Evolutionary conservation across 1,140 invertebrate species (phyloP).

Genomic region (Carposina sasakii): DNA sequence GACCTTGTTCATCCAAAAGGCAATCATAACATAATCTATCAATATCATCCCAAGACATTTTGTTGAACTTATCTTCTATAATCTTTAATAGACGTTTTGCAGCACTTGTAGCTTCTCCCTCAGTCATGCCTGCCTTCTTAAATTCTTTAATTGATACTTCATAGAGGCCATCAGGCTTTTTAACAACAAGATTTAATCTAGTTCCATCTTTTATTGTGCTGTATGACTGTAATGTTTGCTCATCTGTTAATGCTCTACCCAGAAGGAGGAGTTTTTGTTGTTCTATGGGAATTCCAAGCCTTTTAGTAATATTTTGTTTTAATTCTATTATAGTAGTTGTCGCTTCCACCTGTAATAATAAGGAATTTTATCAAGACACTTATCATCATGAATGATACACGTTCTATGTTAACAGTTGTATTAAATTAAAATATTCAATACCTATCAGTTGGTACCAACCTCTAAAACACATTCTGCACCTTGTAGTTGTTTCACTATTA

Average conservation of each 20-base stretch:
- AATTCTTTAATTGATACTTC: constrained; percentile 48
- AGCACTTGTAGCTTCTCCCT: constrained; percentile 38
- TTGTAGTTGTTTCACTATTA: too few relatives aligned
- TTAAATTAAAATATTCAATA: too few relatives aligned
- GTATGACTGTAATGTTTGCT: constrained; percentile 46
- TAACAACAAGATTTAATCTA: constrained; percentile 57
- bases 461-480: too few relatives aligned
- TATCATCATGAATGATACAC: too few relatives aligned
- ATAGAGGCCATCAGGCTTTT: constrained; percentile 52
- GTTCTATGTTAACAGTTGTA: too few relatives aligned
- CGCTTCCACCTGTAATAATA: constrained; percentile 43
- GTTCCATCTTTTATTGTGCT: constrained; percentile 58
- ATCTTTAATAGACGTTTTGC: constrained; percentile 36
- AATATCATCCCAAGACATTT: constrained; percentile 62
- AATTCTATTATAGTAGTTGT: constrained; percentile 54
- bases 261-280: constrained; percentile 53
- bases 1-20: constrained; percentile 33
- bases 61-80: constrained; percentile 51
- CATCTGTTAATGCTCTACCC: constrained; percentile 50
- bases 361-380: too few relatives aligned
- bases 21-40: constrained; percentile 42
- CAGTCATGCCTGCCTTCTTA: constrained; percentile 50
- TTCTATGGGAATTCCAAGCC: constrained; percentile 43
- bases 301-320: constrained; percentile 42
- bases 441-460: too few relatives aligned